Percentiles rank a stretch among this genome's conserved stretches.
phyloP scores from a whole-genome alignment of 2,888 invertebrate genomes.

The Synanthedon andrenaeformis region DNA sequence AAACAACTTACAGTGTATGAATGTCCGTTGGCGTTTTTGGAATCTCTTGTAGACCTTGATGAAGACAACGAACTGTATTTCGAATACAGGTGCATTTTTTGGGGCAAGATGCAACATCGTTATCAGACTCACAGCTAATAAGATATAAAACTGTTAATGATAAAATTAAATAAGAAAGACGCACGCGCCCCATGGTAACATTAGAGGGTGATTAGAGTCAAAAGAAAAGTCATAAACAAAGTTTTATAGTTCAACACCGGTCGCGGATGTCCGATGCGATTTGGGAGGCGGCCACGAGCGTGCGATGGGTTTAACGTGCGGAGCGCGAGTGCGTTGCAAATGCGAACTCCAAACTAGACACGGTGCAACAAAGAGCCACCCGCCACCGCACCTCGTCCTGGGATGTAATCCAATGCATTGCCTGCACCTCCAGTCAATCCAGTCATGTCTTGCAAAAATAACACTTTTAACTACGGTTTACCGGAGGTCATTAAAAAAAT shows the following conservation, averaged over 20 bases:
- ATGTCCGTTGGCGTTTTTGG: not conserved
- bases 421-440: too few species aligned
- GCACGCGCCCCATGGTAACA: not conserved
- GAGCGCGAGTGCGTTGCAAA: not conserved
- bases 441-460: too few species aligned
- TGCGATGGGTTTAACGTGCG: not conserved
- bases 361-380: too few species aligned
- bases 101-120: not conserved
- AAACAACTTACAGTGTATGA: constrained; percentile 2
- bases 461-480: too few species aligned
- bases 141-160: not conserved
- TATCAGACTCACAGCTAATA: not conserved
- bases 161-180: not conserved
- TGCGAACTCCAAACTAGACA: too few species aligned
- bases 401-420: too few species aligned
- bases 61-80: constrained; percentile 1
- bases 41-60: not conserved
- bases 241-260: not conserved
- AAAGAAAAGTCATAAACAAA: not conserved
- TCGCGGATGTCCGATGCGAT: not conserved
- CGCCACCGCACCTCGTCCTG: too few species aligned
- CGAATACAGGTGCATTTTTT: constrained; percentile 1
- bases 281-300: not conserved
- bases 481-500: too few species aligned
- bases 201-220: too few species aligned